phyloP scores from a whole-genome alignment of 2,113 vertebrate species.

The Eulacestoma nigropectus region DNA sequence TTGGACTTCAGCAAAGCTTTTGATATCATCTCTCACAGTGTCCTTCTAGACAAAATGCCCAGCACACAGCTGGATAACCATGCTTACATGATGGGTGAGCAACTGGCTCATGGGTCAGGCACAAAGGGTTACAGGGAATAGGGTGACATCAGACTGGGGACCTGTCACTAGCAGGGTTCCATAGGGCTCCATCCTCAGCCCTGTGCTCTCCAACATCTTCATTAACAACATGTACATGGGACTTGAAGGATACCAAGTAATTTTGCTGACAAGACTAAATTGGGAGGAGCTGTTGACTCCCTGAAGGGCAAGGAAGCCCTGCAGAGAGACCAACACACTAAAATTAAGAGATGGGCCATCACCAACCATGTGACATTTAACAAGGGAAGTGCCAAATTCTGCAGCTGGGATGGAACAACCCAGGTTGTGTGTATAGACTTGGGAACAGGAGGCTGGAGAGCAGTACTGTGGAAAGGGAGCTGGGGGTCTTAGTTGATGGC shows the following conservation, averaged over 20 bases:
- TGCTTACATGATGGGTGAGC: neutral
- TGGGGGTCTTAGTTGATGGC: rapidly evolving
- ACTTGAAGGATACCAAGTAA: neutral
- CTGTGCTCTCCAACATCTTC: neutral
- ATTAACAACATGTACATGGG: neutral
- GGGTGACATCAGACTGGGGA: neutral
- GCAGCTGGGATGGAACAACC: neutral
- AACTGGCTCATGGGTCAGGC: neutral
- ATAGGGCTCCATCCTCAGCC: too few relatives aligned
- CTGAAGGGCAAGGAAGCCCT: neutral
- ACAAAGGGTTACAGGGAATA: neutral
- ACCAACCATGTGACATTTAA: neutral
- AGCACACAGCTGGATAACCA: neutral
- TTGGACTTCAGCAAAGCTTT: neutral
- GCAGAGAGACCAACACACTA: neutral
- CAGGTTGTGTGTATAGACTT: neutral
- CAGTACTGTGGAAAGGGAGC: neutral
- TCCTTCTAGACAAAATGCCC: neutral
- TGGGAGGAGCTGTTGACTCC: neutral
- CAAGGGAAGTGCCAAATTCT: neutral
- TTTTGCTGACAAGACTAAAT: neutral
- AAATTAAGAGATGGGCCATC: neutral
- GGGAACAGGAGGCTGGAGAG: neutral
- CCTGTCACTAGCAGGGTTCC: neutral
- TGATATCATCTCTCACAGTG: neutral